Evolutionary conservation across 2,113 vertebrate species (phyloP).

Genomic region (Chrysochloris asiatica): DNA sequence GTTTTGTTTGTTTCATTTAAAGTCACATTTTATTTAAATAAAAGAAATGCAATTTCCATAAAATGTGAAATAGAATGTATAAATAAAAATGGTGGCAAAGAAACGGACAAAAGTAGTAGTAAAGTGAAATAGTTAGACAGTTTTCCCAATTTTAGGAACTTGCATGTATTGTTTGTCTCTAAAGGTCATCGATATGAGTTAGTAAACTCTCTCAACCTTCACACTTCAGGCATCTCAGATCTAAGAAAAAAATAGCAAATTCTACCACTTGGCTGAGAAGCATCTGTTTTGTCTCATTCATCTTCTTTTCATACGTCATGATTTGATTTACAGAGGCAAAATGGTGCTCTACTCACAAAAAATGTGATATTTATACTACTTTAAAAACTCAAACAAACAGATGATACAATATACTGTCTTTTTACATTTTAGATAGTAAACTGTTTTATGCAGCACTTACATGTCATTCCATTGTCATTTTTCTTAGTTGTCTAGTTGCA

Average conservation of each 20-base stretch:
- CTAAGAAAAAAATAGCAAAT: background rate
- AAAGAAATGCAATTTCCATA: background rate
- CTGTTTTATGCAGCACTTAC: too few species aligned
- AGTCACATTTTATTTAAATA: background rate
- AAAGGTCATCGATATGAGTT: background rate
- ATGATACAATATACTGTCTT: background rate
- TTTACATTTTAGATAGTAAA: background rate
- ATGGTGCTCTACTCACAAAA: background rate
- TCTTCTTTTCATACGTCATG: too few species aligned
- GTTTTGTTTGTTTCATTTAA: conserved; percentile 34
- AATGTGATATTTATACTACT: background rate
- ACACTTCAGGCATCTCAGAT: background rate
- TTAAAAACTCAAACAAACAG: background rate
- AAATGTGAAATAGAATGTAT: background rate
- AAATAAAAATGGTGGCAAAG: background rate
- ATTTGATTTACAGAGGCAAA: background rate
- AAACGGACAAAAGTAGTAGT: background rate
- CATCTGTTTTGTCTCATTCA: too few species aligned
- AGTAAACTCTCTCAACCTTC: background rate
- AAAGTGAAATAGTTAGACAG: background rate
- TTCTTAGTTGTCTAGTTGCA: background rate
- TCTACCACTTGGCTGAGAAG: too few species aligned
- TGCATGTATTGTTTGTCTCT: too few species aligned
- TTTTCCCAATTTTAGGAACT: too few species aligned
- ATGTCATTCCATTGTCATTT: background rate